Conservation (phyloP, 2,888 invertebrate genomes). For the Bruchidius siliquastri region DNA sequence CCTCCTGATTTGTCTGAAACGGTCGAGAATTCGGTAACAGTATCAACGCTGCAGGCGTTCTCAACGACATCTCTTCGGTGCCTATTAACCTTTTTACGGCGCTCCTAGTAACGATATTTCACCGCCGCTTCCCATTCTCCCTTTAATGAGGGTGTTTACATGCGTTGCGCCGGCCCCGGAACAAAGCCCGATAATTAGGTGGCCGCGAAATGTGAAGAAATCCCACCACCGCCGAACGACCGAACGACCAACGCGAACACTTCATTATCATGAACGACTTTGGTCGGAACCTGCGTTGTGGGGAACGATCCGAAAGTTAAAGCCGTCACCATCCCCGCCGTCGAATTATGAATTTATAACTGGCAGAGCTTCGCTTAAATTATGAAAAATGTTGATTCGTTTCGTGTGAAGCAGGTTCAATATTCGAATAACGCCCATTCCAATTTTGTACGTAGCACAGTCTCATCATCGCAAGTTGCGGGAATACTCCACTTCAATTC, state of each 20-base stretch:
- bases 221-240: not conserved
- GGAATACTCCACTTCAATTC: no score
- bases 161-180: slow-evolving; percentile 37
- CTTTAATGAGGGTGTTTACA: slow-evolving; percentile 46
- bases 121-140: slow-evolving; percentile 27
- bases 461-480: no score
- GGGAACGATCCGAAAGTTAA: no score
- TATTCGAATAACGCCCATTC: not conserved
- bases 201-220: slow-evolving; percentile 9
- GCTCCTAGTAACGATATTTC: slow-evolving; percentile 36
- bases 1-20: no score
- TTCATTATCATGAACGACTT: slow-evolving; percentile 17
- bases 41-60: no score
- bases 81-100: slow-evolving; percentile 38
- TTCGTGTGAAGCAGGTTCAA: not conserved
- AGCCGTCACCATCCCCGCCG: not conserved
- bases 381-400: not conserved
- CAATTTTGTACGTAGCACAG: not conserved
- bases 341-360: not conserved
- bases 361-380: not conserved
- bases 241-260: slow-evolving; percentile 1
- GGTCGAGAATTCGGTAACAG: no score
- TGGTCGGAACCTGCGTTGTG: not conserved
- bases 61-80: slow-evolving; percentile 35
- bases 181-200: slow-evolving; percentile 38